Conservation (phyloP, 2,797 vertebrate species). For the Yasuhikotakia modesta region DNA sequence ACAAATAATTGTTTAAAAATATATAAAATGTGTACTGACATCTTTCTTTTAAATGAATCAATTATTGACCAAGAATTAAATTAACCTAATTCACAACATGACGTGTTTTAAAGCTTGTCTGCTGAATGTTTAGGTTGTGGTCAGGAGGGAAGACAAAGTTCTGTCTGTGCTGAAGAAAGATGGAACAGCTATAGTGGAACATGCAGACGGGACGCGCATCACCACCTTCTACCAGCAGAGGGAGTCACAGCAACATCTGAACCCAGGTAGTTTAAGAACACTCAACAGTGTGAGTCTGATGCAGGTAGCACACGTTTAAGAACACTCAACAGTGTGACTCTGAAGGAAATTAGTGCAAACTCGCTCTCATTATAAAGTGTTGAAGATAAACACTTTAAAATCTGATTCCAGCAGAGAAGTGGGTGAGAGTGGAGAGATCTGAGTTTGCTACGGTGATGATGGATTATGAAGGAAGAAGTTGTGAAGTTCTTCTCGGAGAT, state of each 20-base stretch:
- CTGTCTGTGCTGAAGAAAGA: constrained; percentile 77
- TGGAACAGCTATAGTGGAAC: constrained; percentile 80
- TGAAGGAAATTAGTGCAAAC: neutral
- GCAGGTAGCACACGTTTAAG: constrained; percentile 62
- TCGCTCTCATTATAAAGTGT: neutral
- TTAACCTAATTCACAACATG: neutral
- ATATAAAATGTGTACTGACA: too few relatives aligned
- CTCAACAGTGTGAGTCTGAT: neutral
- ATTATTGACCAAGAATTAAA: too few relatives aligned
- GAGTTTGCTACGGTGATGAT: constrained; percentile 82
- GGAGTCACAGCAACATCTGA: constrained; percentile 52
- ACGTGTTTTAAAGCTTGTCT: neutral
- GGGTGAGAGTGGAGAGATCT: constrained; percentile 80
- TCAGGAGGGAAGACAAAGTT: constrained; percentile 86
- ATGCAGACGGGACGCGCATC: constrained; percentile 92
- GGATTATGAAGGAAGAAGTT: constrained; percentile 78
- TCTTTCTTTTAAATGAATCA: too few relatives aligned
- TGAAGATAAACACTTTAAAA: neutral
- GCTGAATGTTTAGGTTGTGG: constrained; percentile 78
- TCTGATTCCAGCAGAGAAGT: constrained; percentile 66
- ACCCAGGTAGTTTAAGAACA: constrained; percentile 67
- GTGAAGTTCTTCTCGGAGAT: constrained; percentile 81
- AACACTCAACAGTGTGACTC: neutral
- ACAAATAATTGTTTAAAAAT: neutral
- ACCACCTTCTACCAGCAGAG: constrained; percentile 79